Percentiles rank a stretch among this genome's conserved stretches.
phyloP scores from a whole-genome alignment of 2,797 vertebrate genomes.

The Paratrypauchen microcephalus region DNA sequence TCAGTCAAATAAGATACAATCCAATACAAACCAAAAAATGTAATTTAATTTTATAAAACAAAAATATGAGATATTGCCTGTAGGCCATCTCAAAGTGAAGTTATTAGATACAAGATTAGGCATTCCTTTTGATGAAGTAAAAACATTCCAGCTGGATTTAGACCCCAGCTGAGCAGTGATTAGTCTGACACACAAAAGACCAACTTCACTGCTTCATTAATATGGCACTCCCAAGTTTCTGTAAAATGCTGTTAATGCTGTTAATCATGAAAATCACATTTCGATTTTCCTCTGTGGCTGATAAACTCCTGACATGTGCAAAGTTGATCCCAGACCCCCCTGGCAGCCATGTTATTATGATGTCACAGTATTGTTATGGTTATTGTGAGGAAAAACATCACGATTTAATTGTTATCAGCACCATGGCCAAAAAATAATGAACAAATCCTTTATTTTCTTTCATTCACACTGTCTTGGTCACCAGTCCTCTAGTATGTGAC shows the following conservation, averaged over 20 bases:
- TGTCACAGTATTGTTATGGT: too few relatives aligned
- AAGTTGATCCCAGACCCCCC: not conserved
- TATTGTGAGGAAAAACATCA: too few relatives aligned
- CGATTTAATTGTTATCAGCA: too few relatives aligned
- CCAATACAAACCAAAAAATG: not conserved
- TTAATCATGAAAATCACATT: not conserved
- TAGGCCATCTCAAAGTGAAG: not conserved
- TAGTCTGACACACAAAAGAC: not conserved
- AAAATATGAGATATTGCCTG: not conserved
- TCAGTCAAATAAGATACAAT: not conserved
- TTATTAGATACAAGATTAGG: constrained; percentile 24
- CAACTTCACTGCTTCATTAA: not conserved
- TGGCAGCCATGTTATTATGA: not conserved
- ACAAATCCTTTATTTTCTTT: not conserved
- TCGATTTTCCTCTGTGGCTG: not conserved
- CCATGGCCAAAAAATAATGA: too few relatives aligned
- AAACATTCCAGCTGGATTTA: not conserved
- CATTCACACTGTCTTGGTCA: not conserved
- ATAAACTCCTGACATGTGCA: not conserved
- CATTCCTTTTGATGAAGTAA: constrained; percentile 34
- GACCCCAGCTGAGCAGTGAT: constrained; percentile 8
- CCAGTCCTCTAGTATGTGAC: not conserved
- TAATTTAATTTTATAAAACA: not conserved
- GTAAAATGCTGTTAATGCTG: constrained; percentile 1
- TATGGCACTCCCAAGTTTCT: constrained; percentile 9